Conservation (phyloP, 2,797 vertebrate genomes). For the Telmatherina bonti region DNA sequence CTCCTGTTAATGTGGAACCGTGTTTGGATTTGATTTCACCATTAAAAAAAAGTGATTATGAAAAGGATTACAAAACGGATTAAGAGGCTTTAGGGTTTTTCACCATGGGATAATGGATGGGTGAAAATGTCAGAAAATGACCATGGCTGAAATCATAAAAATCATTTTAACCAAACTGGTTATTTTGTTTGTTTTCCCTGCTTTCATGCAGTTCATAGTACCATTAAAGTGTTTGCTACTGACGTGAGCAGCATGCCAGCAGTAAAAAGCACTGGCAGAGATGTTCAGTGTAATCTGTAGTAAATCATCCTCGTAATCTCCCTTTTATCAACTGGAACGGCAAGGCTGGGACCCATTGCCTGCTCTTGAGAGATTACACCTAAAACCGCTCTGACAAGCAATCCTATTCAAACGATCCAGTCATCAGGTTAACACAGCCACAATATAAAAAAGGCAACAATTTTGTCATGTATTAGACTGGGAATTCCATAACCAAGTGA, state of each 20-base stretch:
- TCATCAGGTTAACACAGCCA: conserved; percentile 29
- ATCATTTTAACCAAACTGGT: background rate
- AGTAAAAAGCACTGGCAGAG: conserved; percentile 23
- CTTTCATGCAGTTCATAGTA: conserved; percentile 1
- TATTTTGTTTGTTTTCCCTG: conserved; percentile 3
- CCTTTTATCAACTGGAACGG: conserved; percentile 71
- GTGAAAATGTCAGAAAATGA: conserved; percentile 33
- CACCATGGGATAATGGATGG: conserved; percentile 31
- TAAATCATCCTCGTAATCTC: conserved; percentile 78
- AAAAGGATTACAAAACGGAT: conserved; percentile 70
- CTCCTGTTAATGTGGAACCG: conserved; percentile 7
- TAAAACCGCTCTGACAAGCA: conserved; percentile 55
- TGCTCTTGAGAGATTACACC: conserved; percentile 67
- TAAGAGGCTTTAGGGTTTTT: conserved; percentile 60
- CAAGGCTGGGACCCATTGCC: conserved; percentile 32
- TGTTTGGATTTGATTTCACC: conserved; percentile 46
- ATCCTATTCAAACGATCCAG: conserved; percentile 47
- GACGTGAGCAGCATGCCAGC: conserved; percentile 1
- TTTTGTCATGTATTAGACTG: background rate
- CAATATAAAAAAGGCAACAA: conserved; percentile 21
- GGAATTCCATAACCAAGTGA: background rate
- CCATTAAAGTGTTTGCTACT: conserved; percentile 5
- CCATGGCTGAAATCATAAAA: background rate
- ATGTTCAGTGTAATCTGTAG: conserved; percentile 67
- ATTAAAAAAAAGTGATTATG: conserved; percentile 67